Evolutionary conservation across 1,140 invertebrate genomes (phyloP).

Genomic region (Drosophila sechellia): DNA sequence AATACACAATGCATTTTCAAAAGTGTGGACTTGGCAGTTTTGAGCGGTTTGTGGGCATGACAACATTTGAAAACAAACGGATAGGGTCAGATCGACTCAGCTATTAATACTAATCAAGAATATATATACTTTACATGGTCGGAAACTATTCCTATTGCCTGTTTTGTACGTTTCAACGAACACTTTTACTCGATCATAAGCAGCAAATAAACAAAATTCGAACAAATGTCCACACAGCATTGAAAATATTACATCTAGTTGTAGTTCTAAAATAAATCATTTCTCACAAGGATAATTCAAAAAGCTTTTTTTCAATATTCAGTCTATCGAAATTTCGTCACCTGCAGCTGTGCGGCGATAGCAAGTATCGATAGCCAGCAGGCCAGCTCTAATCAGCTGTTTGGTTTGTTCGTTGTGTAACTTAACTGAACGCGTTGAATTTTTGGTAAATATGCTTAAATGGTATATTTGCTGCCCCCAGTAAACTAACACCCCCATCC

Average conservation of each 20-base stretch:
- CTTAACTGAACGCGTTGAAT: constrained; percentile 36
- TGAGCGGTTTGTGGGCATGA: too few species aligned
- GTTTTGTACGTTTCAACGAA: too few species aligned
- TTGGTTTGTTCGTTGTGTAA: constrained; percentile 57
- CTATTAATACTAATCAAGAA: too few species aligned
- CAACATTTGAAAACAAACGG: too few species aligned
- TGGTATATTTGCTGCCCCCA: neutral
- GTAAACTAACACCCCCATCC: neutral
- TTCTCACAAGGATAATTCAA: neutral
- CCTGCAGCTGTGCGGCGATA: neutral
- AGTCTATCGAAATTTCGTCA: neutral
- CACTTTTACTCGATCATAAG: neutral
- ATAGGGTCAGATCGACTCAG: too few species aligned
- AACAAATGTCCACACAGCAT: neutral
- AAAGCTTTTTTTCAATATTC: neutral
- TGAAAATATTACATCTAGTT: neutral
- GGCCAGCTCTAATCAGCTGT: constrained; percentile 38
- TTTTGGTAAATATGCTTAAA: constrained; percentile 51
- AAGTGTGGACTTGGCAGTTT: too few species aligned
- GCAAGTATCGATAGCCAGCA: neutral
- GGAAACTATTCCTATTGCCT: too few species aligned
- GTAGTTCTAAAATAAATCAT: neutral
- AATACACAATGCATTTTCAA: too few species aligned
- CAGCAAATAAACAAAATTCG: neutral
- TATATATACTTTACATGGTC: too few species aligned